Conservation (phyloP, 2,888 invertebrate genomes). For the Sipha maydis region DNA sequence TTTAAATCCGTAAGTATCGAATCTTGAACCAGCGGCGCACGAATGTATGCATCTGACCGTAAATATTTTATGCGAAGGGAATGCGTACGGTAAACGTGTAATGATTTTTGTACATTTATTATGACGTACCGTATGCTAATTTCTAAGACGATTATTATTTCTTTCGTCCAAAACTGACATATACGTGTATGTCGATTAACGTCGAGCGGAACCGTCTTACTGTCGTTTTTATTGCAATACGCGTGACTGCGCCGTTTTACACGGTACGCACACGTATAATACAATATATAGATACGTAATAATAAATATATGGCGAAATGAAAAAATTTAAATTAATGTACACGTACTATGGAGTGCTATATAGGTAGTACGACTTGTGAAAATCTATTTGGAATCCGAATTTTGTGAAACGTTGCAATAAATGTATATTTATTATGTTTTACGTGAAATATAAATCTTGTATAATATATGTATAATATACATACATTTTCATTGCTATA, state of each 20-base stretch:
- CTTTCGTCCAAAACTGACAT: neutral
- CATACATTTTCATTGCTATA: neutral
- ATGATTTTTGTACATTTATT: neutral
- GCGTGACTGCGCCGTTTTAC: neutral
- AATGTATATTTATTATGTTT: neutral
- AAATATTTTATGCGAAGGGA: neutral
- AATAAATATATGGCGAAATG: neutral
- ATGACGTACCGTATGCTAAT: conserved; percentile 1
- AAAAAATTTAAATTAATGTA: neutral
- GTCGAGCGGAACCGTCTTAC: neutral
- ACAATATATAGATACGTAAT: neutral
- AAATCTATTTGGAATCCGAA: neutral
- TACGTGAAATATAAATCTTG: neutral
- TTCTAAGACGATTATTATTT: conserved; percentile 29
- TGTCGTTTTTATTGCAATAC: conserved; percentile 7
- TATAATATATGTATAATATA: neutral
- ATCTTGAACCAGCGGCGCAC: neutral
- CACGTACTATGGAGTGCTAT: too few species aligned
- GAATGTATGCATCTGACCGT: too few species aligned
- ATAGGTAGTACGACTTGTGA: neutral
- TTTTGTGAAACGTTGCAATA: neutral
- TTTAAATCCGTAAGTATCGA: neutral
- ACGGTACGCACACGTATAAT: neutral
- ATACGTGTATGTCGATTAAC: neutral
- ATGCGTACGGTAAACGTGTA: neutral